These are phyloP conservation scores for Lagorchestes hirsutus DNA, from an alignment of 2,797 vertebrate genomes.

Conservation along the genomic window DNA sequence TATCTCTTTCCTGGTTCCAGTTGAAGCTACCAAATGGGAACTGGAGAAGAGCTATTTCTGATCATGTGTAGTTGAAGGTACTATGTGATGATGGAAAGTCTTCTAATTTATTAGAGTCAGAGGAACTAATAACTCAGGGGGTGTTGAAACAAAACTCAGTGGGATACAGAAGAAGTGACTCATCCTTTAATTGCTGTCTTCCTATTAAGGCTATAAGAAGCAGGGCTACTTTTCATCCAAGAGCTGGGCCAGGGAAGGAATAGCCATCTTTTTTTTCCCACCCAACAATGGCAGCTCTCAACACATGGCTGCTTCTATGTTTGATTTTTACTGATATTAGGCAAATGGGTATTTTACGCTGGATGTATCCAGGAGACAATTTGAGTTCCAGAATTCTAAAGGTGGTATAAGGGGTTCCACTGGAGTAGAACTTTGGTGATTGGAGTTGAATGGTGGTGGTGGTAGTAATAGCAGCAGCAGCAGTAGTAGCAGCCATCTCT, in stretches of 20 bases:
- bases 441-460: background rate
- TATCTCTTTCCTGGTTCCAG: background rate
- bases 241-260: background rate
- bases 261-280: background rate
- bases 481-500: background rate
- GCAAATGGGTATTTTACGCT: background rate
- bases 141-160: background rate
- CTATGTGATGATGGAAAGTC: background rate
- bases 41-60: background rate
- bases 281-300: background rate
- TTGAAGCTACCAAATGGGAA: background rate
- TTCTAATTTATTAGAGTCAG: background rate
- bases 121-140: background rate
- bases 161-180: background rate
- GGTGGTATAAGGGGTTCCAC: background rate
- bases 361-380: background rate
- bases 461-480: background rate
- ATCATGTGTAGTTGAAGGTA: background rate
- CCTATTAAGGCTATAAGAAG: background rate
- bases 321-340: background rate
- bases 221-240: background rate
- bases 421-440: background rate
- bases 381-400: background rate
- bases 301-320: background rate
- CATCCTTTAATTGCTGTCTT: background rate